Base-by-base conservation (phyloP, 2,888 invertebrate genomes). In the Eristalis tenax region DNA sequence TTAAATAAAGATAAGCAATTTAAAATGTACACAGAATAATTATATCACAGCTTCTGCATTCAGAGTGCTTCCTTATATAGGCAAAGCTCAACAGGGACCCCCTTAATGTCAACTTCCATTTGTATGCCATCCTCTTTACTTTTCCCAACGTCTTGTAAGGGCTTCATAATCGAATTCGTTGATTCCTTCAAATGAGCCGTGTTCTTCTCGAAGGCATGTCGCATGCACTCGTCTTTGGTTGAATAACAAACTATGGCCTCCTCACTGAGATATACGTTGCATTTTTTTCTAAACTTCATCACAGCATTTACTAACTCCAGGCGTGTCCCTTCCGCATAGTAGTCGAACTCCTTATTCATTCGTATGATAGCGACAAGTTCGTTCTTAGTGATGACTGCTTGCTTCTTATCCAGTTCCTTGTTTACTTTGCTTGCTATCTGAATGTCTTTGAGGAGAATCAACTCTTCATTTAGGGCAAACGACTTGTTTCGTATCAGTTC, bases 241-340 rank as follows among this genome's bases (percentile, higher is more conserved):
- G 40, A 63, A 91, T 96, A 97, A 92, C 95, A 97, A 22, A 97
- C 96, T 66, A 95, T 94, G 15, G 98, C 97, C 89, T 96, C 95
- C 93, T 98, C 98, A 3, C 97, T 96, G 0, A 98, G 98, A 5
- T 97, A 96, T 64, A 98, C 94, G 89, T 96, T 96, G 0, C 97
- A 98, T 93, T 97, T 97, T 93, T 99, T 99, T 73, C 98, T 94
- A 35, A 99, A 94, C 92, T 98, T 98, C 92, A 99, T 99, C 32
- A 99, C 95, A 83, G 98, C 95, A 91, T 98, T 99, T 81, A 98
- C 96, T 40, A 99, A 95, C 94, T 99, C 99, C 86, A 99, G 94
- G 1, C 98, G 97, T 88, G 97, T 94, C 13, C 99, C 99, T 94
- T 99, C 99, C 91, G 98, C 96, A n/a, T 78, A 76, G 50, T 75